Base-by-base conservation (phyloP, 2,888 invertebrate species). In the Drosophila pseudotakahashii region DNA sequence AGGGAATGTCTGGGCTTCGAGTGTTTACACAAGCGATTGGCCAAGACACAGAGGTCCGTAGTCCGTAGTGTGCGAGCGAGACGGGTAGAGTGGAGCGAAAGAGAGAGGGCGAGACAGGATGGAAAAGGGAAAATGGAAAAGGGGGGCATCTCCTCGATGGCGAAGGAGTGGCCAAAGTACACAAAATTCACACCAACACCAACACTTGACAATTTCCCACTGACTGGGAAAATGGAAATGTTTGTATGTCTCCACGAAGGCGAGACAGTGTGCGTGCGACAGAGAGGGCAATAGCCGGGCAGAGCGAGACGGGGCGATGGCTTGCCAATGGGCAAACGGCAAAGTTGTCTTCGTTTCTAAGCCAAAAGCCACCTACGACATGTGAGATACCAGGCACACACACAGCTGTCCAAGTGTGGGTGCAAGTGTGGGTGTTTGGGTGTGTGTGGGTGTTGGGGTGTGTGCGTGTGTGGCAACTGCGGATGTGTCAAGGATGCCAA, bases 21-120 rank as follows among this genome's bases (percentile, higher is more conserved):
- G 86, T 91, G 90, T 91, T 92, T 91, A 89, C 92, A 89, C 90
- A 91, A 90, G 86, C 90, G 91, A 92, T 92, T 92, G 92, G 92
- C 90, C 91, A 90, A 91, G 81, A 79, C 85, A 54, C 72, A 51
- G 59, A 36, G 58, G 10, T 34, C 48, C 42, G 42, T 19, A 36
- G 59, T 19, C 32, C 30, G 9, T 4, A 16, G 41, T 16, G 59
- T 86, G 89, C 89, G 48, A 60, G 47, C 53, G 63, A 45, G 44
- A 42, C 16, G 50, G 51, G 30, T 19, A 36, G 30, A 5, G 16
- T 61, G 54, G 51, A 32, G 51, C 48, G 26, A 66, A 30, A 60
- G 69, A 48, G 88, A 86, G 89, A 89, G 51, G 87, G 88, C 88
- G 53, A 58, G 16, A n/a, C 14, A 32, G 30, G 45, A 47, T 16